Base-by-base conservation (phyloP, 1,140 invertebrate species). In the Colletes gigas region DNA sequence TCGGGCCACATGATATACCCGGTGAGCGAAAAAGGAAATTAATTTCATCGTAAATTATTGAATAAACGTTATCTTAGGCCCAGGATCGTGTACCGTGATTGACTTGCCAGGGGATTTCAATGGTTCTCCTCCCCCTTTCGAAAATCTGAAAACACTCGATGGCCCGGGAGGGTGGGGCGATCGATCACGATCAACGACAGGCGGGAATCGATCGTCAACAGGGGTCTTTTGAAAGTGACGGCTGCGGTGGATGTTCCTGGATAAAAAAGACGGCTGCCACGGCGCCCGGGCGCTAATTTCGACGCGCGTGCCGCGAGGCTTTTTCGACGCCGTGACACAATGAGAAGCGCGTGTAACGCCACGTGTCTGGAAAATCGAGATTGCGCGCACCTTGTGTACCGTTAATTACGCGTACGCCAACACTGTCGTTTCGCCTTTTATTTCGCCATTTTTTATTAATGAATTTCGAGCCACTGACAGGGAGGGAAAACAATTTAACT, bases 311-410 rank as follows among this genome's bases (percentile, higher is more conserved):
- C 71, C 50, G 71, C 57, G 41, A 54, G 60, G 54, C 76, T 83
- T 83, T 83, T 82, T 77, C 62, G 44, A 30, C 44, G 52, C 47
- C 60, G 75, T 39, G 60, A 66, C 39, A 82, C 81, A 82, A 82
- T 60, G 77, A 80, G 80, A 86, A 82, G 79, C 68, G 79, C 71
- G 60, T 78, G 78, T 82, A 87, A 87, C 77, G 75, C 77, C 73
- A 81, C 75, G 75, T 75, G 52, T 19, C 54, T 57, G 4, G 54
- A 12, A 65, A 59, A 47, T 50, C 19, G 17, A 50, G 19, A 59
- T 41, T 44, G 62, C 54, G 21, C 15, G 66, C 73, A 77, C 79
- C 73, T 80, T 80, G 78, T 59, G 71, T 39, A 17, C 21, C 60
- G 69, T 73, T 79, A 79, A 79, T 73, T 79, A 55, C 60, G 59